Base-by-base conservation (phyloP, 1,140 invertebrate species). In the Mamestra configurata region DNA sequence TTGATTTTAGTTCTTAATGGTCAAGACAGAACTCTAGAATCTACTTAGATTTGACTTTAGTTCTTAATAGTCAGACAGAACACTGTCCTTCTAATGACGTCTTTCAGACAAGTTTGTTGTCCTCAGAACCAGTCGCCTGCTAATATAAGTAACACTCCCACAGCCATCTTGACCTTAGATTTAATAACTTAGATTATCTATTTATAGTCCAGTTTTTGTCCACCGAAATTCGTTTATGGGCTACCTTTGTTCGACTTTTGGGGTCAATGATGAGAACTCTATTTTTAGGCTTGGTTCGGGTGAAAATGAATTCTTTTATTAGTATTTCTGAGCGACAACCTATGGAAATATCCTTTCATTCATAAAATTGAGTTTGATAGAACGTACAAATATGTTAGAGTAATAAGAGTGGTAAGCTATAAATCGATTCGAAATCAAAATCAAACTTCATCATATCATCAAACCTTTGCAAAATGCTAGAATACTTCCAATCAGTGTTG, bases 131-230 rank as follows among this genome's bases (percentile, higher is more conserved):
- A 37, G 43, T 35, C 68, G n/a, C 37, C 71, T 66, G 53, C 71
- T 78, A 70, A 79, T 71, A 46, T n/a, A n/a, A n/a, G n/a, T n/a
- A 72, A 79, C 72, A 72, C 57, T 82, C 81, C 77, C 81, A 82
- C 81, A 79, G 66, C 59, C 53, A 64, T 37, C 24, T 20, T 77
- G 73, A 77, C 73, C 73, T 77, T 64, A 61, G 73, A 77, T 64
- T 49, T 77, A 40, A 51, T 70, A 70, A 70, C 66, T 70, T 6
- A 70, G 43, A 49, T 71, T 27, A 46, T 46, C 37, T 68, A 68
- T 68, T 46, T 31, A 71, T 71, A 71, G 66, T n/a, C 61, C 1
- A 71, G 24, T 71, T 71, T 71, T 51, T 71, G 43, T 51, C 24
- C 49, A 18, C 43, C n/a, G 20, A 3, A 22, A 71, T 51, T 51